Evolutionary conservation across 92 coral and sea anemone genomes (phyloP), one percentile per base, ranked within the genome.

Genomic region (Umimayanthus chanpuru): DNA sequence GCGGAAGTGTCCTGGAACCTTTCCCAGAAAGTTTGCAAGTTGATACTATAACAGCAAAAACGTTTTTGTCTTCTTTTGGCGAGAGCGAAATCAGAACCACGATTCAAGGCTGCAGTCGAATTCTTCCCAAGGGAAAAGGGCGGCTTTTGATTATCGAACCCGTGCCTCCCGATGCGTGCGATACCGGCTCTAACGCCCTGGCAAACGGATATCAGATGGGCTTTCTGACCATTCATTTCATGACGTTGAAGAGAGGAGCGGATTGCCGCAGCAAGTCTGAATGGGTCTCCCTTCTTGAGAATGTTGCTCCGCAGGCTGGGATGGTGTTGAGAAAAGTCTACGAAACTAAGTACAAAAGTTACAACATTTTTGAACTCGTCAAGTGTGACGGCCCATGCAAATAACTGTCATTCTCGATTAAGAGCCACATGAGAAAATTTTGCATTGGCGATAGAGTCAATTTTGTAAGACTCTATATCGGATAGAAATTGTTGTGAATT

Each of bases 151-250:
- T 73, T 14, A 36, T 73, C 44, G 77, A 73, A 39, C 77, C 36
- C 41, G 77, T 73, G 77, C 21, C 77, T 23, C 77, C 77, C 21
- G 77, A 73, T 32, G 41, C 77, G 77, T 73, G 77, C 26, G n/a
- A 73, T 73, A 73, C 41, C 77, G 43, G 23, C 12, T 32, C 11
- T 15, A 73, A 73, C 43, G 20, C n/a, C 6, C 77, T 73, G 0
- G 77, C 77, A 30, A 73, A 32, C 43, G 77, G 77, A n/a, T 30
- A 30, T 15, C 77, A 73, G n/a, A 39, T 39, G 41, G 77, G 77
- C 41, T 73, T 73, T 47, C 36, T 73, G 21, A 28, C 77, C 43
- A 73, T 73, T 73, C 77, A 73, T 32, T 15, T 73, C 43, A 73
- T 73, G 77, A 4, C 44, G 43, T 10, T 73, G 4, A 30, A 15